Conservation (phyloP, 2,888 invertebrate species). For the Leptopilina myrica region DNA sequence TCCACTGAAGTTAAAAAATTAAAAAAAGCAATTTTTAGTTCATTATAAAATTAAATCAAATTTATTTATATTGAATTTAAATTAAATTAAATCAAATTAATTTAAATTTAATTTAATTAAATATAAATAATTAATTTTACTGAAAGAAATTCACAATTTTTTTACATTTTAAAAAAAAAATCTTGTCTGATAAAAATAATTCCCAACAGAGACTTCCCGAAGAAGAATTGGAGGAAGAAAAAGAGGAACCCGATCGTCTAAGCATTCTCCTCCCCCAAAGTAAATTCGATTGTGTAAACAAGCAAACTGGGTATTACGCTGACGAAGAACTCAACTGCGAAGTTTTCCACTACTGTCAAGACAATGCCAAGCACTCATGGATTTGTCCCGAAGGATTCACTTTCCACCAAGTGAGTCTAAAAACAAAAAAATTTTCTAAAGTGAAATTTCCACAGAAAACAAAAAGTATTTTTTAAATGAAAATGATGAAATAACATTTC, state of each 20-base stretch:
- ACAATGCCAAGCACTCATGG: conserved; percentile 93
- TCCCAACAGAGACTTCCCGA: conserved; percentile 54
- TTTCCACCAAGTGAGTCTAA: conserved; percentile 85
- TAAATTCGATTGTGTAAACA: conserved; percentile 88
- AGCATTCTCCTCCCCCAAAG: conserved; percentile 88
- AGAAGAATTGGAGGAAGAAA: conserved; percentile 85
- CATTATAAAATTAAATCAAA: no score
- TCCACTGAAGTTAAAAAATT: no score
- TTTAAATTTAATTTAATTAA: no score
- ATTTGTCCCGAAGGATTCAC: conserved; percentile 94
- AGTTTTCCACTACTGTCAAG: conserved; percentile 96
- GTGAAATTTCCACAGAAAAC: no score
- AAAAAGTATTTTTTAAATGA: no score
- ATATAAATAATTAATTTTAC: no score
- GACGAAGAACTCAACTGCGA: conserved; percentile 93
- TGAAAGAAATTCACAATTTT: background rate
- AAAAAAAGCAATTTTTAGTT: no score
- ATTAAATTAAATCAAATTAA: no score
- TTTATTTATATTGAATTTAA: no score
- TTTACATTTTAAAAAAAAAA: background rate
- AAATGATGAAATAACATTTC: no score
- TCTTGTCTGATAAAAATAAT: background rate
- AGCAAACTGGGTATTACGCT: conserved; percentile 93
- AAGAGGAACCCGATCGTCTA: conserved; percentile 91
- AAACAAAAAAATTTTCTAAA: no score